These are phyloP conservation scores for Mercenaria mercenaria DNA, from an alignment of 1,140 invertebrate genomes.

Conservation along the genomic window DNA sequence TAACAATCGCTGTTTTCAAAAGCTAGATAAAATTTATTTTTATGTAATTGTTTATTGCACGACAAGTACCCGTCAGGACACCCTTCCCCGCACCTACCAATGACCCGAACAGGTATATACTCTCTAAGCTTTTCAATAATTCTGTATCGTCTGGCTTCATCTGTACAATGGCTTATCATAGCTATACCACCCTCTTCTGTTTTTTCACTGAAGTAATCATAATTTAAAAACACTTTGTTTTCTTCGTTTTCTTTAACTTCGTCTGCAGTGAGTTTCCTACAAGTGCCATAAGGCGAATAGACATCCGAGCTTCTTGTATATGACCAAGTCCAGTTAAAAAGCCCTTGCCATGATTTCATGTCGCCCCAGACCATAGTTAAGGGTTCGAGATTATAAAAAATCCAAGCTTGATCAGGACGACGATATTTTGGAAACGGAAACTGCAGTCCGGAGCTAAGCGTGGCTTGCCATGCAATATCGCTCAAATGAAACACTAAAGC, in stretches of 20 bases:
- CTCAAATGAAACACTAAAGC: constrained; percentile 75
- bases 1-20: constrained; percentile 84
- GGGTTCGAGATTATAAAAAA: constrained; percentile 72
- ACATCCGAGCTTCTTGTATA: constrained; percentile 67
- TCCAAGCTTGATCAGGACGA: constrained; percentile 66
- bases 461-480: not conserved
- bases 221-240: constrained; percentile 10
- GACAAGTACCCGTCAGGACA: constrained; percentile 70
- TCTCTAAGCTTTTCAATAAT: constrained; percentile 87
- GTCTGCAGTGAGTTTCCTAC: constrained; percentile 22
- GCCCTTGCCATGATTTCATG: constrained; percentile 40
- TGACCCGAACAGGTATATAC: constrained; percentile 87
- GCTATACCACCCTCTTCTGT: constrained; percentile 87
- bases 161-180: constrained; percentile 89
- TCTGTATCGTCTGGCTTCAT: constrained; percentile 87
- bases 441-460: not conserved
- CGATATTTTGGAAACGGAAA: constrained; percentile 54
- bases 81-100: constrained; percentile 66
- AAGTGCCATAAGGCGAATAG: constrained; percentile 66
- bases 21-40: constrained; percentile 94
- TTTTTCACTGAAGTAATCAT: constrained; percentile 69
- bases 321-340: constrained; percentile 75
- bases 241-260: constrained; percentile 39
- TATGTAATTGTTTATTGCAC: constrained; percentile 83
- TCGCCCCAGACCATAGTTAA: constrained; percentile 65